Evolutionary conservation across 1,140 invertebrate species (phyloP).

Genomic region (Drosophila pseudoobscura): DNA sequence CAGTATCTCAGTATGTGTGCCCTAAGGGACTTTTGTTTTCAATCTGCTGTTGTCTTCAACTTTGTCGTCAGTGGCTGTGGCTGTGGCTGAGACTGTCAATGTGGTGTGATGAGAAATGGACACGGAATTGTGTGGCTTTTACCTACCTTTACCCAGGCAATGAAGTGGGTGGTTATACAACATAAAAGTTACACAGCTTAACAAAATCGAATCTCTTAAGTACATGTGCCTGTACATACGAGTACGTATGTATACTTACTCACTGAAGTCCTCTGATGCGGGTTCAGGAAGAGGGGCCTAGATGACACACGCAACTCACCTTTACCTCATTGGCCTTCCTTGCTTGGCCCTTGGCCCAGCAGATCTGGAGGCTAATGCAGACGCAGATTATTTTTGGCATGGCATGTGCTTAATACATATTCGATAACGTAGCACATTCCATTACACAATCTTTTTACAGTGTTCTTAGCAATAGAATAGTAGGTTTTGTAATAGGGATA

Average conservation of each 20-base stretch:
- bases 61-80: conserved; percentile 32
- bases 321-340: background rate
- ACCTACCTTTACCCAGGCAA: conserved; percentile 57
- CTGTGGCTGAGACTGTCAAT: conserved; percentile 14
- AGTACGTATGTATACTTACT: conserved; percentile 24
- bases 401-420: conserved; percentile 51
- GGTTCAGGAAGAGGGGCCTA: background rate
- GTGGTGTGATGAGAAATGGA: conserved; percentile 35
- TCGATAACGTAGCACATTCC: conserved; percentile 57
- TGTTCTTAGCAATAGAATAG: conserved; percentile 26
- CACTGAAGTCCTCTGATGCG: conserved; percentile 1
- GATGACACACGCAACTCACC: conserved; percentile 9
- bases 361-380: conserved; percentile 22
- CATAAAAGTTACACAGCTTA: conserved; percentile 28
- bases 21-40: conserved; percentile 53
- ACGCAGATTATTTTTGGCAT: conserved; percentile 1
- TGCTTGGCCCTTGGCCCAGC: background rate
- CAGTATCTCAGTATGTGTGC: conserved; percentile 33
- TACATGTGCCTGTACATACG: background rate
- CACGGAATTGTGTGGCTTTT: conserved; percentile 44
- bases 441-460: conserved; percentile 43
- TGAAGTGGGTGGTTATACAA: conserved; percentile 25
- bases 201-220: conserved; percentile 5
- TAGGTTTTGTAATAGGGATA: conserved; percentile 29
- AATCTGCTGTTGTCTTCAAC: conserved; percentile 24